These are phyloP conservation scores for Plebejus anna DNA, from an alignment of 2,888 invertebrate genomes.

Conservation along the genomic window DNA sequence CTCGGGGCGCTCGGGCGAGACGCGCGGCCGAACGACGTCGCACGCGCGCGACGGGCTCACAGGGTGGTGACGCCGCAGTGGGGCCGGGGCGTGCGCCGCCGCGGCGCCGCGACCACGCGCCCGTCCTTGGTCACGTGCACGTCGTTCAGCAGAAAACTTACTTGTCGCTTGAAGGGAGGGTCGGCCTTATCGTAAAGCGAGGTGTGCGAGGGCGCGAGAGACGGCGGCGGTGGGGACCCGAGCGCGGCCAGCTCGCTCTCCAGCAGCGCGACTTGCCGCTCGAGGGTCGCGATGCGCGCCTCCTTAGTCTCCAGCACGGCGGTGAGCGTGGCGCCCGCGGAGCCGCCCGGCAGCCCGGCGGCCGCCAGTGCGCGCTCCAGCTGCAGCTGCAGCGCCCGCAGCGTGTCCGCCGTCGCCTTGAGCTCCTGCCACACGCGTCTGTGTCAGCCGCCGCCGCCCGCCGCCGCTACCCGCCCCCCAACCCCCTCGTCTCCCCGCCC, in stretches of 20 bases:
- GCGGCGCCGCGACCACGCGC: slow-evolving; percentile 69
- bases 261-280: slow-evolving; percentile 89
- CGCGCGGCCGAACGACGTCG: slow-evolving; percentile 23
- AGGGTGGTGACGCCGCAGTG: slow-evolving; percentile 40
- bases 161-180: slow-evolving; percentile 88
- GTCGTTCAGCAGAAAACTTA: slow-evolving; percentile 91
- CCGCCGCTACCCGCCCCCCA: slow-evolving; percentile 49
- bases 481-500: slow-evolving; percentile 50
- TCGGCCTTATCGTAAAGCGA: slow-evolving; percentile 83
- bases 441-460: slow-evolving; percentile 57
- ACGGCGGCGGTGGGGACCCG: slow-evolving; percentile 75
- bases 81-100: slow-evolving; percentile 45
- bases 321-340: slow-evolving; percentile 84
- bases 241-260: slow-evolving; percentile 85
- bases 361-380: slow-evolving; percentile 86
- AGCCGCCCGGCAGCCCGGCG: slow-evolving; percentile 79
- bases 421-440: slow-evolving; percentile 83
- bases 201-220: slow-evolving; percentile 76
- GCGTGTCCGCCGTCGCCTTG: slow-evolving; percentile 90
- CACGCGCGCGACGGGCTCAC: slow-evolving; percentile 30
- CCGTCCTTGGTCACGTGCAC: slow-evolving; percentile 88
- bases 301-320: slow-evolving; percentile 92
- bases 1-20: slow-evolving; percentile 33
- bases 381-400: slow-evolving; percentile 89
- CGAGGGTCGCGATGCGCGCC: slow-evolving; percentile 91